These are phyloP conservation scores for Columba guinea DNA, from an alignment of 2,797 vertebrate species.

Conservation along the genomic window DNA sequence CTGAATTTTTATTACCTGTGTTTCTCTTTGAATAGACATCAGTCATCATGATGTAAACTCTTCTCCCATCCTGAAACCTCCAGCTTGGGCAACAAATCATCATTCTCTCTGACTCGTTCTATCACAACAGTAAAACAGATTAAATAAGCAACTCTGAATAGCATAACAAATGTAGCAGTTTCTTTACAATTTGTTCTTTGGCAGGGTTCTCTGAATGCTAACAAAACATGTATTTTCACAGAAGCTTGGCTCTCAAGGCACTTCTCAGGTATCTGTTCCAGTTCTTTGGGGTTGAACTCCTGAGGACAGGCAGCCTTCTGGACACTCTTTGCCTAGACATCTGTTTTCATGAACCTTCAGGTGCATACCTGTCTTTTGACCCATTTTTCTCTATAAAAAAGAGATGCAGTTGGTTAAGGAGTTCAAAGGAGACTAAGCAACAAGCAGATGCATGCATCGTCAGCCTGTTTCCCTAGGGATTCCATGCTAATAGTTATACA, in stretches of 20 bases:
- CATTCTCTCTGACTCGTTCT: background rate
- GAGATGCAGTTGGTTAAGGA: background rate
- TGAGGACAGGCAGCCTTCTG: background rate
- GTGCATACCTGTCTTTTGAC: background rate
- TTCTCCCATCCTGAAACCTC: background rate
- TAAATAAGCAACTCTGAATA: background rate
- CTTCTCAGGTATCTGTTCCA: background rate
- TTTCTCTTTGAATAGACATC: background rate
- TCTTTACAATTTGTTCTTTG: background rate
- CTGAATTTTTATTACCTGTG: background rate
- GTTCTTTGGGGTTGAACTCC: background rate
- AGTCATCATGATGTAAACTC: background rate
- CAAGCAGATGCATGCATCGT: background rate
- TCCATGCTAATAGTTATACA: background rate
- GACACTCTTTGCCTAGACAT: background rate
- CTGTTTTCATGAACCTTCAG: background rate
- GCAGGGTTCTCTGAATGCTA: background rate
- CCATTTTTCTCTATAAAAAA: background rate
- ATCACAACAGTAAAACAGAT: background rate
- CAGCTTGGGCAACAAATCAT: background rate
- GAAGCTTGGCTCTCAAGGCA: background rate
- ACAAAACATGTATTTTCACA: background rate
- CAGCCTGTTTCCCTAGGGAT: background rate
- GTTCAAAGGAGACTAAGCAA: background rate
- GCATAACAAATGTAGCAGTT: background rate